Evolutionary conservation across 2,888 invertebrate species (phyloP), one percentile per base, ranked within the genome.

Genomic region (Calameuta pallipes): DNA sequence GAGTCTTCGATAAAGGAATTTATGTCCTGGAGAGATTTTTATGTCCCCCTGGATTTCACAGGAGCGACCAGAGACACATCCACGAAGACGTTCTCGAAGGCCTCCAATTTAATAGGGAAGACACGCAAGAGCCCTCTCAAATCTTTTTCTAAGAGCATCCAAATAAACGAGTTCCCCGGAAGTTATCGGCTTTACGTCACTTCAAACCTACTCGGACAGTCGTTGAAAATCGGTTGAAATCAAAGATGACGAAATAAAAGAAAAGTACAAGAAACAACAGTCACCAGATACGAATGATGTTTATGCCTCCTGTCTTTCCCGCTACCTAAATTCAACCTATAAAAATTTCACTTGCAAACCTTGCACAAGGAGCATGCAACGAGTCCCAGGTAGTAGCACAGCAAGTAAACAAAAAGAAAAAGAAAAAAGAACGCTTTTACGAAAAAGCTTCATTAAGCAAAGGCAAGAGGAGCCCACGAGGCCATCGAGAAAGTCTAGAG

Each of bases 391-490:
- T 74, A 35, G 4, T 37, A 23, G 77, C 33, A 23, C 83, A 80
- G 80, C 77, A 82, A 79, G 83, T 78, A 84, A 86, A 86, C 85
- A 86, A 85, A 88, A 36, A 12, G 11, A 33, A 85, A 88, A 12
- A 12, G 11, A 35, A 36, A 36, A 36, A 88, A 85, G 85, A 85
- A 86, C 81, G 80, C 84, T 83, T 86, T 87, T 86, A 83, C 84
- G 86, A 85, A 85, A 86, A 85, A 87, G 89, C 90, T 90, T 90
- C 89, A 90, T 90, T 90, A 90, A 89, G 86, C 88, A 85, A 86
- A 85, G 87, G 87, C 87, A 85, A 80, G 85, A 82, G 86, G 82
- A 41, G 82, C 74, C 75, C 75, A 79, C 33, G 56, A 69, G 78
- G 35, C 69, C 75, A 33, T 70, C 70, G 70, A 70, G 30, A 70